phyloP scores from a whole-genome alignment of 2,888 invertebrate species.

The Ophion ventricosus region DNA sequence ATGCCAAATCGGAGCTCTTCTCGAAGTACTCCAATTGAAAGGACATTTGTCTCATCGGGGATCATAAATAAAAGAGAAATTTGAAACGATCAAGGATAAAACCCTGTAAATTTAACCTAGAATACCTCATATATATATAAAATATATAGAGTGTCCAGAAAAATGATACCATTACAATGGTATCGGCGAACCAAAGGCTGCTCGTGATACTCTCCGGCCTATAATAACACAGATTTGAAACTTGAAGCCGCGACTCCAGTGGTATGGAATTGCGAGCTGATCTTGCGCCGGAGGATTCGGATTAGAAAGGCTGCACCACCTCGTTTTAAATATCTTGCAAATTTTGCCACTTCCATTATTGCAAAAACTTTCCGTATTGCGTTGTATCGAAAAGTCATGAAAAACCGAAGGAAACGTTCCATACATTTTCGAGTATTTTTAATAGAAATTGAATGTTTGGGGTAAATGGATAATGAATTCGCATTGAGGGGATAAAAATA shows the following conservation, averaged over 20 bases:
- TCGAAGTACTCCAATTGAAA: not conserved
- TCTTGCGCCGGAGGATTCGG: constrained; percentile 47
- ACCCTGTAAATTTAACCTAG: not conserved
- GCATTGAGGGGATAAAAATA: too few species aligned
- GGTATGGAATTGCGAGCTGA: constrained; percentile 48
- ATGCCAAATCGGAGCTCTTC: not conserved
- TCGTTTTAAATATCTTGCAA: constrained; percentile 8
- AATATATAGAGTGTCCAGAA: not conserved
- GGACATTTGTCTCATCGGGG: not conserved
- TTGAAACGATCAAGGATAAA: not conserved
- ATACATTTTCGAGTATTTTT: too few species aligned
- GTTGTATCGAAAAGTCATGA: not conserved
- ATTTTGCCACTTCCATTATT: constrained; percentile 27
- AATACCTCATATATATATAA: constrained; percentile 6
- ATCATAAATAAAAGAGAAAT: not conserved
- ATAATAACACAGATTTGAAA: constrained; percentile 57
- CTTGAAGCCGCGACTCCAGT: constrained; percentile 50
- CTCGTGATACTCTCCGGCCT: constrained; percentile 48
- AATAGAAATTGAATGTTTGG: too few species aligned
- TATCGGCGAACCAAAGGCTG: constrained; percentile 54
- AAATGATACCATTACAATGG: constrained; percentile 30
- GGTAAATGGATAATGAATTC: too few species aligned
- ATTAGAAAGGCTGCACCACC: constrained; percentile 57
- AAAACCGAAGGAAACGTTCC: not conserved
- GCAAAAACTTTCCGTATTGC: constrained; percentile 4